Conservation (phyloP, 1,140 invertebrate species). For the Temnothorax nylanderi region DNA sequence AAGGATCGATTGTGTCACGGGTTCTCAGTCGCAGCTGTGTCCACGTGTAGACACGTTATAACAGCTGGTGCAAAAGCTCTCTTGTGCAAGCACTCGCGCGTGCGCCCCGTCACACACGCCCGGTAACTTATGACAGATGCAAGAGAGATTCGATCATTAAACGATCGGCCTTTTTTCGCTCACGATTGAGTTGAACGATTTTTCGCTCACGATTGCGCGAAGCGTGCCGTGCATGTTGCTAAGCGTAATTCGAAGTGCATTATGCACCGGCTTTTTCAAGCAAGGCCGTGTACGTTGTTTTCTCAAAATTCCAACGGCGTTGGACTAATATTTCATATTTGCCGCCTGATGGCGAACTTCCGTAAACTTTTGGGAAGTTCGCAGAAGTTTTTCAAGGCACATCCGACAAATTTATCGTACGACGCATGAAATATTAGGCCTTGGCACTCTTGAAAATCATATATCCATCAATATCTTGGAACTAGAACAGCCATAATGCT, state of each 20-base stretch:
- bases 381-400: constrained; percentile 28
- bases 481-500: constrained; percentile 28
- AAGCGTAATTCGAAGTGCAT: constrained; percentile 47
- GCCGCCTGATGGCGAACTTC: constrained; percentile 37
- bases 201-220: neutral
- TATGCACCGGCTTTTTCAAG: neutral
- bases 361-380: constrained; percentile 22
- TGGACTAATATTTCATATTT: constrained; percentile 44
- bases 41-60: constrained; percentile 49
- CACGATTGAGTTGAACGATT: neutral
- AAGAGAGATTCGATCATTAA: constrained; percentile 31
- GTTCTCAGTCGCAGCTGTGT: constrained; percentile 67
- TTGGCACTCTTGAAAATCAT: constrained; percentile 29
- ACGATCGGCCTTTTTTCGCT: constrained; percentile 11
- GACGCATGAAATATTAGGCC: constrained; percentile 39
- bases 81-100: constrained; percentile 67
- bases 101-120: constrained; percentile 33
- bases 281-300: constrained; percentile 20
- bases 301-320: constrained; percentile 52
- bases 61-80: constrained; percentile 67
- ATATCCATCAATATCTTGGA: constrained; percentile 47
- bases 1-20: constrained; percentile 66
- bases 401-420: constrained; percentile 48
- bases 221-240: neutral
- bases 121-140: constrained; percentile 64